Evolutionary conservation across 2,113 vertebrate genomes (phyloP), one percentile per base, ranked within the genome.

Genomic region (Glaucomys volans): DNA sequence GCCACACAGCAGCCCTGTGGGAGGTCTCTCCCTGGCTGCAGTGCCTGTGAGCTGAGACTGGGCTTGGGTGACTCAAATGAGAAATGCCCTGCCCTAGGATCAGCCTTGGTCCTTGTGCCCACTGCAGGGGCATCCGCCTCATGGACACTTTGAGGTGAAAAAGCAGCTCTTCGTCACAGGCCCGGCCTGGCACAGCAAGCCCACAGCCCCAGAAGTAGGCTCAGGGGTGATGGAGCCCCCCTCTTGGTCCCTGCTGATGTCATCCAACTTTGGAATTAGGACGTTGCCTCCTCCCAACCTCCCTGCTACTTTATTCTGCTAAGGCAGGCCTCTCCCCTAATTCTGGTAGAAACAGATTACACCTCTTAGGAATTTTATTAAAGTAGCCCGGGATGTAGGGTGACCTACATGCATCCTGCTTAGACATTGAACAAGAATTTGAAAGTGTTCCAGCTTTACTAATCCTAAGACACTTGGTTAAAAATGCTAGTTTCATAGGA

Each of bases 281-380:
- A 42, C 81, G 62, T 24, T 22, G 47, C 64, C 18, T 71, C 71
- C 35, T 50, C 5, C 28, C 87, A 50, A 0, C 71, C 26, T 69
- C 66, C 5, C 20, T 1, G 2, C n/a, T n/a, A 40, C 35, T 44
- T 75, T 26, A 44, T 64, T 57, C 47, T 57, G 42, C 57, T 9
- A 40, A 42, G 40, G 69, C 54, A 42, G 40, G 81, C 57, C 67
- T n/a, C 37, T 59, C 71, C 44, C 12, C 11, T n/a, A 50, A 64
- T 57, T 66, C 94, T 88, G 76, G 57, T 85, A 11, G 77, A 52
- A 87, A 28, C 57, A n/a, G 40, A 75, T 62, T 28, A 22, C 44
- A 80, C 89, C 91, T 93, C 66, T 26, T 71, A 9, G 0, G 67
- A 74, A 57, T 54, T 66, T 95, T 69, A 77, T 85, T 85, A 94